A percentile compares a stretch with the other conserved stretches of the same genome.
These are phyloP conservation scores for Drosophila eugracilis DNA, from an alignment of 1,140 invertebrate genomes.

Conservation along the genomic window DNA sequence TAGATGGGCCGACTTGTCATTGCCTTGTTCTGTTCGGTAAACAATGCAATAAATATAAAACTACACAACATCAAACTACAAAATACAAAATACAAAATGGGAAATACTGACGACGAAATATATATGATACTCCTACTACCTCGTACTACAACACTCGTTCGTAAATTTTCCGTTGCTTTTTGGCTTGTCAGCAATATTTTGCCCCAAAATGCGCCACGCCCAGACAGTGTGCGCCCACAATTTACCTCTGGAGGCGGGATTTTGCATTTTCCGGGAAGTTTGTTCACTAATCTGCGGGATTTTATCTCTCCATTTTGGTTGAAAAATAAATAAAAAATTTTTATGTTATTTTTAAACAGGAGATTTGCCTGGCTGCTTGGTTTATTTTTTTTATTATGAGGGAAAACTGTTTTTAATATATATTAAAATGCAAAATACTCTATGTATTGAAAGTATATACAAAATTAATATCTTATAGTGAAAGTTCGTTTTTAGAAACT, in stretches of 20 bases:
- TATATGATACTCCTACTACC: neutral
- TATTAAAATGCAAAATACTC: too few relatives aligned
- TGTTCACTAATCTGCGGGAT: constrained; percentile 5
- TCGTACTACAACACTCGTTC: constrained; percentile 6
- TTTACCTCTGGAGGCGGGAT: constrained; percentile 5
- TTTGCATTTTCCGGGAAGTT: neutral
- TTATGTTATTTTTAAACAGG: neutral
- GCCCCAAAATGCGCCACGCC: constrained; percentile 19
- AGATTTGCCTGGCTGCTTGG: too few relatives aligned
- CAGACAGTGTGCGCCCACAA: constrained; percentile 7
- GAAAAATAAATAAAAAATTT: constrained; percentile 4
- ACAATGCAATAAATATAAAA: constrained; percentile 56
- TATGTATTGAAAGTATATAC: too few relatives aligned
- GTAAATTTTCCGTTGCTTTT: constrained; percentile 34
- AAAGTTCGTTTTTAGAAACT: too few relatives aligned
- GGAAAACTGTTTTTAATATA: too few relatives aligned
- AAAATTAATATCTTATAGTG: too few relatives aligned
- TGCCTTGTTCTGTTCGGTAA: constrained; percentile 20
- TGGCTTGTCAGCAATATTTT: constrained; percentile 38
- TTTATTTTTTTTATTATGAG: neutral
- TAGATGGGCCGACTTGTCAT: constrained; percentile 50
- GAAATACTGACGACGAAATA: constrained; percentile 20
- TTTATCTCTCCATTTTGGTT: constrained; percentile 16
- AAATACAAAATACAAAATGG: constrained; percentile 7
- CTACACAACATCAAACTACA: constrained; percentile 39